Conservation (phyloP, 2,113 vertebrate species). For the Chloropsis hardwickii region DNA sequence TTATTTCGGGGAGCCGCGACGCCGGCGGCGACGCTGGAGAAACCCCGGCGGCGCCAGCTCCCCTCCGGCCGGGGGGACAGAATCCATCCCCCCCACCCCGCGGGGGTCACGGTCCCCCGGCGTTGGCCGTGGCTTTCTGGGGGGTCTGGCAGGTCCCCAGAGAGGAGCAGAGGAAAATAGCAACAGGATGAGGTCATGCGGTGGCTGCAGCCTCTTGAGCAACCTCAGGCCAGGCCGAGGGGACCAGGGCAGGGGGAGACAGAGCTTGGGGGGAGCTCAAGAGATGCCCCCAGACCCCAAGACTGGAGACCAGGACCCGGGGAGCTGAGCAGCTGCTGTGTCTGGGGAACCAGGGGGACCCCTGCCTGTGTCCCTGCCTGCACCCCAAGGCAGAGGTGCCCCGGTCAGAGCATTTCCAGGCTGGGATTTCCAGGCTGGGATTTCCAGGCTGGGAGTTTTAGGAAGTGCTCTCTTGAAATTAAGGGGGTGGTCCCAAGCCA, state of each 20-base stretch:
- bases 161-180: not conserved
- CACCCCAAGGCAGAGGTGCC: not conserved
- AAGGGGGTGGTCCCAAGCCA: rapidly evolving
- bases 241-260: not conserved
- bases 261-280: rapidly evolving
- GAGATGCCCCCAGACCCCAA: not conserved
- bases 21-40: not conserved
- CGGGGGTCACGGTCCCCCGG: not conserved
- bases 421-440: not conserved
- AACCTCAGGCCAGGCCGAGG: not conserved
- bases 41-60: not conserved
- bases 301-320: rapidly evolving
- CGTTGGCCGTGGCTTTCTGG: not conserved
- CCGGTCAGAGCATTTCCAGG: not conserved
- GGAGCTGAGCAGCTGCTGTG: not conserved
- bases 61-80: not conserved
- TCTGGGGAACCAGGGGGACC: rapidly evolving
- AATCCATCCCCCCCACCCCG: not conserved
- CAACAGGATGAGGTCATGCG: conserved; percentile 14
- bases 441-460: not conserved
- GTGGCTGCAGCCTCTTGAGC: conserved; percentile 22
- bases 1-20: conserved; percentile 9
- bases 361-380: not conserved
- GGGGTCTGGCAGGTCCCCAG: not conserved
- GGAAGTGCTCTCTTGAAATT: not conserved